These are phyloP conservation scores for Anhinga rufa DNA, from an alignment of 2,113 vertebrate species.

Conservation along the genomic window DNA sequence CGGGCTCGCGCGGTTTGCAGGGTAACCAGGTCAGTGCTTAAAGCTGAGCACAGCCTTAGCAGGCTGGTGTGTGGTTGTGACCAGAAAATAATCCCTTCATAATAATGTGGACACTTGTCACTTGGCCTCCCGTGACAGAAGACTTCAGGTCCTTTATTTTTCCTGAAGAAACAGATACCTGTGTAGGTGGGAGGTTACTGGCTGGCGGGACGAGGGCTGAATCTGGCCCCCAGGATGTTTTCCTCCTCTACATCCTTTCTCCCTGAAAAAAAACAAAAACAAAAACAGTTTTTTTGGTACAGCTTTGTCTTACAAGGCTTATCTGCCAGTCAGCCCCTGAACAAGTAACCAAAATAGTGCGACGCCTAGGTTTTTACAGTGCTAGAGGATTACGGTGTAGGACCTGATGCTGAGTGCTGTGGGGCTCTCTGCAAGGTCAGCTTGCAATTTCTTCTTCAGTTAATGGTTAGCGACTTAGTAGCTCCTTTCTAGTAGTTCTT, in stretches of 20 bases:
- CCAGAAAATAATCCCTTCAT: background rate
- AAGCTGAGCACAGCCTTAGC: background rate
- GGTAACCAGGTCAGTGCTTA: background rate
- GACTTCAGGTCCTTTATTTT: background rate
- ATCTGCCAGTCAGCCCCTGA: background rate
- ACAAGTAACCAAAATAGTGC: background rate
- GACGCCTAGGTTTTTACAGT: background rate
- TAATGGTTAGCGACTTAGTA: background rate
- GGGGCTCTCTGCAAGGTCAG: background rate
- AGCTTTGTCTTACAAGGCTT: background rate
- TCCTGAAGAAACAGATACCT: background rate
- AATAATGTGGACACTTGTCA: background rate
- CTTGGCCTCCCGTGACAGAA: background rate
- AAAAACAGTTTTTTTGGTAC: background rate
- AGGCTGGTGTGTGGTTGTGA: background rate
- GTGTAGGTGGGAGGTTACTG: background rate
- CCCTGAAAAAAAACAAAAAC: background rate
- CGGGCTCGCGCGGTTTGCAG: fast-evolving
- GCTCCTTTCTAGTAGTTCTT: background rate
- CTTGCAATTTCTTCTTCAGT: background rate
- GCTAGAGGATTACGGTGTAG: no score
- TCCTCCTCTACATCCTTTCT: background rate
- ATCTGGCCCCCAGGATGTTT: background rate
- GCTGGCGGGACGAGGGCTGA: background rate
- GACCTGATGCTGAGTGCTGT: background rate